phyloP scores from a whole-genome alignment of 2,797 vertebrate species.

The Yasuhikotakia modesta region DNA sequence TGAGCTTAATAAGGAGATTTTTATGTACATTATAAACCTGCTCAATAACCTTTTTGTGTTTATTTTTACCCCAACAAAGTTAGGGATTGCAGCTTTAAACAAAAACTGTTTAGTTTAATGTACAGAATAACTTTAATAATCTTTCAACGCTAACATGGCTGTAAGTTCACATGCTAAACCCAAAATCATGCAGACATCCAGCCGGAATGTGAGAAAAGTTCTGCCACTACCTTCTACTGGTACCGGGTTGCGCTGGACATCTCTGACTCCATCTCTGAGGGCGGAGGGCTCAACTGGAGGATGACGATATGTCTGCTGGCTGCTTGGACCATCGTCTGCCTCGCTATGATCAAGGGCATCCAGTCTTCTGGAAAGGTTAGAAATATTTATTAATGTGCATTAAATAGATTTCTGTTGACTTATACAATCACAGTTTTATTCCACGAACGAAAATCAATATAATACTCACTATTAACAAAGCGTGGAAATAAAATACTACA shows the following conservation, averaged over 20 bases:
- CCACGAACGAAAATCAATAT: slow-evolving; percentile 76
- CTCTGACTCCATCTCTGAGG: slow-evolving; percentile 88
- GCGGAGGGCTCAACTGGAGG: slow-evolving; percentile 95
- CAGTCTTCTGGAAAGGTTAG: slow-evolving; percentile 96
- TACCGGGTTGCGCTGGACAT: slow-evolving; percentile 93
- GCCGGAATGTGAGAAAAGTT: slow-evolving; percentile 96
- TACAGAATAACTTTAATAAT: not conserved
- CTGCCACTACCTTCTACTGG: slow-evolving; percentile 98
- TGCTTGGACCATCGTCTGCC: slow-evolving; percentile 93
- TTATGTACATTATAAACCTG: too few relatives aligned
- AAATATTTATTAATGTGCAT: slow-evolving; percentile 10
- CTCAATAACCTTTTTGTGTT: too few relatives aligned
- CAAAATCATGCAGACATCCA: slow-evolving; percentile 77
- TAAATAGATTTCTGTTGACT: not conserved
- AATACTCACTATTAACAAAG: slow-evolving; percentile 62
- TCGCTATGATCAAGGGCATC: slow-evolving; percentile 98
- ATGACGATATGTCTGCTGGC: slow-evolving; percentile 90
- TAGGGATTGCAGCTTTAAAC: not conserved
- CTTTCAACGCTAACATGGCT: not conserved
- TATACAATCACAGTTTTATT: slow-evolving; percentile 45
- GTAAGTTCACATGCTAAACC: not conserved
- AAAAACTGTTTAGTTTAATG: not conserved
- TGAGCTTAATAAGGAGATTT: too few relatives aligned
- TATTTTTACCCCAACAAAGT: too few relatives aligned
- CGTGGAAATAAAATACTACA: slow-evolving; percentile 43